These are phyloP conservation scores for Rutilus rutilus DNA, from an alignment of 2,113 vertebrate genomes.

Conservation along the genomic window DNA sequence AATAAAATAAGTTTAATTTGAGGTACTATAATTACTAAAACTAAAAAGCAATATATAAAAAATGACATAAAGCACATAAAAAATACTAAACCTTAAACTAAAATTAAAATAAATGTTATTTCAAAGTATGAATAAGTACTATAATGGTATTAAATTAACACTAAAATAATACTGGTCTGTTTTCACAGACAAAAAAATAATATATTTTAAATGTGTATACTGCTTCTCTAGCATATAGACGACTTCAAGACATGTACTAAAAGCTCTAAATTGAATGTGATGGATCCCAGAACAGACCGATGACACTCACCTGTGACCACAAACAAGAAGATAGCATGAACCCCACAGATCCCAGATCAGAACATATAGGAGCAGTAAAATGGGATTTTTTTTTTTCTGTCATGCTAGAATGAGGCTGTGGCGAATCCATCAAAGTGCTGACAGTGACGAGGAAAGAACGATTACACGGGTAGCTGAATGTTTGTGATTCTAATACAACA, in stretches of 20 bases:
- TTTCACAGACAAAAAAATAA: neutral
- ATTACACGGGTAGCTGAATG: slow-evolving; percentile 29
- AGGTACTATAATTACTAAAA: neutral
- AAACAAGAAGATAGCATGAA: slow-evolving; percentile 2
- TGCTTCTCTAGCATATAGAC: neutral
- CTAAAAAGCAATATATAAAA: neutral
- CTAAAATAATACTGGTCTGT: neutral
- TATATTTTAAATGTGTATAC: neutral
- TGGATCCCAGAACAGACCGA: neutral
- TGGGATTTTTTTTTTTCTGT: neutral
- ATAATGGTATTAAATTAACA: neutral
- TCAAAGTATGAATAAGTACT: neutral
- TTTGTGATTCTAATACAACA: slow-evolving; percentile 9
- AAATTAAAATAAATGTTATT: no score
- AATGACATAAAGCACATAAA: no score
- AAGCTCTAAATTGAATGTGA: neutral
- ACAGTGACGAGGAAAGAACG: neutral
- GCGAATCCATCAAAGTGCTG: neutral
- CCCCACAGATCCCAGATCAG: neutral
- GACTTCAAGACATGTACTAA: neutral
- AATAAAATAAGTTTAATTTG: neutral
- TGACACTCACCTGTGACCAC: neutral
- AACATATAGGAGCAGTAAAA: neutral
- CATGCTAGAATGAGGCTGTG: slow-evolving; percentile 8
- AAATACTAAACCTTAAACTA: neutral